phyloP scores from a whole-genome alignment of 1,140 invertebrate genomes.

The Scaptodrosophila lebanonensis region DNA sequence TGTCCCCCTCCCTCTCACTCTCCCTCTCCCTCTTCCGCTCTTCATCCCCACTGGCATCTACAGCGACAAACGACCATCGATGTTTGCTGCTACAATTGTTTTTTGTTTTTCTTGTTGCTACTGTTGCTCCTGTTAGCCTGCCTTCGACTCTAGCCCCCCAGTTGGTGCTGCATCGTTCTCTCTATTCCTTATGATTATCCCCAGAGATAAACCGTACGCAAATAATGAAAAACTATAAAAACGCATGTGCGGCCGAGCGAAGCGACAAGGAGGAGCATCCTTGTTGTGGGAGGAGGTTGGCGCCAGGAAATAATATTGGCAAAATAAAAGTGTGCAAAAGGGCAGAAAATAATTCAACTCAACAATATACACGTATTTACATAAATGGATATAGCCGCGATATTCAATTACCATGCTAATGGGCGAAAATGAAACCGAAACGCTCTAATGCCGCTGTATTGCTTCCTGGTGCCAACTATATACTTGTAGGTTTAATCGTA shows the following conservation, averaged over 20 bases:
- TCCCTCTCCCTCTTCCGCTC: not conserved
- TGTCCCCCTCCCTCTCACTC: not conserved
- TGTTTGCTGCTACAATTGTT: constrained; percentile 45
- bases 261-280: constrained; percentile 2
- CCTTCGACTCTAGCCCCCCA: constrained; percentile 9
- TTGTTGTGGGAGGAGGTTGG: not conserved
- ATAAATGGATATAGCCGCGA: constrained; percentile 66
- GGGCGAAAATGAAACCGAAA: constrained; percentile 25
- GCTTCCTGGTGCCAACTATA: too few species aligned
- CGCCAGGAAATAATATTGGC: constrained; percentile 59
- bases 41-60: too few species aligned
- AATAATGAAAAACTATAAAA: constrained; percentile 76
- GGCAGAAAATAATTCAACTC: constrained; percentile 74
- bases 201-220: constrained; percentile 68
- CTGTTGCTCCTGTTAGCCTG: not conserved
- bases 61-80: constrained; percentile 65
- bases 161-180: constrained; percentile 1
- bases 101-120: constrained; percentile 15
- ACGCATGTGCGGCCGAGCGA: constrained; percentile 56
- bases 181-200: constrained; percentile 43
- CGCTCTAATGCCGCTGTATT: too few species aligned
- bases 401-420: constrained; percentile 66
- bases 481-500: too few species aligned
- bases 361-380: constrained; percentile 74
- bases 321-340: constrained; percentile 71